Base-by-base conservation (phyloP, 1,140 invertebrate species). In the Maniola jurtina region DNA sequence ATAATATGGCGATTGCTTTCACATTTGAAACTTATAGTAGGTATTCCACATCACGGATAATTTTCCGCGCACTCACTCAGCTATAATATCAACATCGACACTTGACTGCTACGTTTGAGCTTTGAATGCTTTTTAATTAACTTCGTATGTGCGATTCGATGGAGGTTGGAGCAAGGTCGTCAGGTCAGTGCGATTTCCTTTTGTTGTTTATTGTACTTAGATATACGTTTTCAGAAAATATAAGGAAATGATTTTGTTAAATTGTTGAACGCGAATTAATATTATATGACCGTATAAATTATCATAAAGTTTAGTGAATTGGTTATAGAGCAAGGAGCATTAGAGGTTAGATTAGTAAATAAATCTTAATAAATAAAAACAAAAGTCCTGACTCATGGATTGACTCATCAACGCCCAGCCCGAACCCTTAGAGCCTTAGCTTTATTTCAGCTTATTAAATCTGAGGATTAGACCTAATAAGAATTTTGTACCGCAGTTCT, bases 31-130 rank as follows among this genome's bases (percentile, higher is more conserved):
- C 25, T 1, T 4, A 25, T 25, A 25, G 25, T 25, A 25, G 25
- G 4, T n/a, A n/a, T n/a, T 25, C 25, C 1, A 1, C 76, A 80
- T 78, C 80, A 75, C 64, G 62, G 58, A 68, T 77, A 72, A 77
- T 81, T 84, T 74, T 63, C 74, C 66, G 62, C 72, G 68, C 70
- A 69, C 74, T 77, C 65, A 76, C 56, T 70, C 61, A 70, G 73
- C 57, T 75, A 64, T 69, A 76, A 64, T 69, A 76, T 79, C 73
- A 76, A 78, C 73, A 79, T 45, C 42, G 42, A 45, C 42, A 45
- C 71, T 75, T 61, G 59, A 61, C 13, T 38, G 16, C 7, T 52
- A 9, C 50, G 64, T 70, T 73, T 71, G 71, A 71, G 71, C 68
- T 70, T 73, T 71, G 71, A 71, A 72, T 70, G 48, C 5, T 72